Base-by-base conservation (phyloP, 1,140 invertebrate species). In the Zophobas atratus region DNA sequence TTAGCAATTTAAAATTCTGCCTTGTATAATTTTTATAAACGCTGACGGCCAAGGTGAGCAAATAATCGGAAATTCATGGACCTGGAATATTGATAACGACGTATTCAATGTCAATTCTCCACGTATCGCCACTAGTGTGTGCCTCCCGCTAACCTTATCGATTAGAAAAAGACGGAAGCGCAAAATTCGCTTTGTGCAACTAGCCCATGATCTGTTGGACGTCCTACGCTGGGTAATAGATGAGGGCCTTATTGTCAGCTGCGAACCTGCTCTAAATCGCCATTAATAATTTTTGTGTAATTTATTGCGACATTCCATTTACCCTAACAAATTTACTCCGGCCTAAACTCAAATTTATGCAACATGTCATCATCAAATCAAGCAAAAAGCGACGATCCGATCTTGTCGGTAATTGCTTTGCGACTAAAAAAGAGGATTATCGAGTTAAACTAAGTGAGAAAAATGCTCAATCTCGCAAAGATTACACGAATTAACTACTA, bases 391-490 rank as follows among this genome's bases (percentile, higher is more conserved):
- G 6, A 67, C 20, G 60, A 67, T 67, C 60, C 60, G 60, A 67
- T 67, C 60, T 67, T 67, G 60, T 67, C 39, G 38, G 60, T 67
- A 67, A 67, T 63, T 41, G 60, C 60, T 41, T 67, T 67, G 38
- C 4, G 4, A 2, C 49, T 4, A 51, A 51, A 51, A 51, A 39
- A 46, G 38, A 39, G 60, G 60, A 67, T 67, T 67, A 67, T 67
- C 60, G 60, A 46, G 60, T 67, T 67, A 67, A 67, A 67, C 60
- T 67, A 67, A 67, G 60, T 67, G 60, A 67, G 39, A 67, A 67
- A 67, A 67, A 67, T 67, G 60, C 39, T 39, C 60, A 67, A 67
- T 67, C 60, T 67, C 33, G 36, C 8, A 48, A 38, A 43, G 39
- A 67, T 67, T 67, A 43, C 60, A 43, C 33, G 60, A 67, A 67